A percentile compares a stretch with the other conserved stretches of the same genome.
phyloP scores from a whole-genome alignment of 37 sponge, comb jelly and placozoan species.

The Beroe forskalii region DNA sequence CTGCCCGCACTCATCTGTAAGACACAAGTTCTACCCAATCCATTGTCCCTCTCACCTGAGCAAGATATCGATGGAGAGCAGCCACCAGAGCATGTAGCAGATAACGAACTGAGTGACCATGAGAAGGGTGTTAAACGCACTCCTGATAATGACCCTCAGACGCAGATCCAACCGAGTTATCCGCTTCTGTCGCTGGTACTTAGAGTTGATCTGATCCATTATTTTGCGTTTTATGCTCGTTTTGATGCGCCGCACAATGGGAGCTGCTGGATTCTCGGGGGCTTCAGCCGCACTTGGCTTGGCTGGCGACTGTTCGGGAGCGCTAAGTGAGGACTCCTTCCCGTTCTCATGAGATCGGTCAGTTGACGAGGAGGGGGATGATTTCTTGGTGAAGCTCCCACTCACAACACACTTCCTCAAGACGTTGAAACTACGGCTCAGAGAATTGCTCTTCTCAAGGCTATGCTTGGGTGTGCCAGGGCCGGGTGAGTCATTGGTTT shows the following conservation, averaged over 20 bases:
- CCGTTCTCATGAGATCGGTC: too few relatives aligned
- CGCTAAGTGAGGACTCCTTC: neutral
- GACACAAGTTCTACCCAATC: too few relatives aligned
- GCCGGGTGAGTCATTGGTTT: neutral
- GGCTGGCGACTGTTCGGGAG: neutral
- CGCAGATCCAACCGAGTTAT: slow-evolving; percentile 7
- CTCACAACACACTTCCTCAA: neutral
- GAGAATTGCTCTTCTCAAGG: too few relatives aligned
- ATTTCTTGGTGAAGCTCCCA: neutral
- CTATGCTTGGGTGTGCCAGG: neutral
- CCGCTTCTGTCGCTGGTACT: neutral
- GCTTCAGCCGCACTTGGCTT: neutral
- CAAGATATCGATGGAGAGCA: slow-evolving; percentile 27
- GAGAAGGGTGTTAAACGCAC: slow-evolving; percentile 16
- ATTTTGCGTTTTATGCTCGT: neutral
- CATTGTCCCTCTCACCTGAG: slow-evolving; percentile 40
- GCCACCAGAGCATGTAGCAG: slow-evolving; percentile 46
- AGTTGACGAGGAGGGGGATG: too few relatives aligned
- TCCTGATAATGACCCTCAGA: neutral
- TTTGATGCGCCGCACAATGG: neutral
- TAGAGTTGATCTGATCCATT: neutral
- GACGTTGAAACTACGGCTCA: neutral
- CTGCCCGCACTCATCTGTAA: too few relatives aligned
- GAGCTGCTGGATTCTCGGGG: neutral
- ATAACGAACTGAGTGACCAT: slow-evolving; percentile 45